phyloP scores from a whole-genome alignment of 1,140 invertebrate species.

The Pentalonia nigronervosa region DNA sequence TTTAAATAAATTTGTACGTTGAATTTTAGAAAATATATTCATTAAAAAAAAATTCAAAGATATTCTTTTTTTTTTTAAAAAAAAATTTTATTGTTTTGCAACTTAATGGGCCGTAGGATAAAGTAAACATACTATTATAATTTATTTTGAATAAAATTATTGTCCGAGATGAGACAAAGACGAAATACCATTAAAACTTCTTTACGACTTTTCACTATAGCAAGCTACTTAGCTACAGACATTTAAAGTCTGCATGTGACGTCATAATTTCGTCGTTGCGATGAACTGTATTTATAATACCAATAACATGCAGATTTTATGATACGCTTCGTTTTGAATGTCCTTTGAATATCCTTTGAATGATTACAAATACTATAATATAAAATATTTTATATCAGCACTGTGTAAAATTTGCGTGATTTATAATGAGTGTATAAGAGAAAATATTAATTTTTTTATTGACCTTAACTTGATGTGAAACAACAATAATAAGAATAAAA shows the following conservation, averaged over 20 bases:
- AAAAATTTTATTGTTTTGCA: not conserved
- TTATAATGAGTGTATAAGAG: not conserved
- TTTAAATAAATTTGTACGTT: not conserved
- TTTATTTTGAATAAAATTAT: not conserved
- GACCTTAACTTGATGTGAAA: not conserved
- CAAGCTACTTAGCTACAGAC: not conserved
- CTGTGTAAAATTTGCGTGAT: not conserved
- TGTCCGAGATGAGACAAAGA: not conserved
- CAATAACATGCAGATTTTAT: not conserved
- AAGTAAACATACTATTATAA: not conserved
- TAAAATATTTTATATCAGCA: not conserved
- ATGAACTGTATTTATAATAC: not conserved
- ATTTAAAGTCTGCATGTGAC: not conserved
- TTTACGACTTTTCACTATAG: not conserved
- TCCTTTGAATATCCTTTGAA: not conserved
- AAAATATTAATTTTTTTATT: not conserved
- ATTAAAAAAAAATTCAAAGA: no score
- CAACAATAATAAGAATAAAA: not conserved
- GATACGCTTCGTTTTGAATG: not conserved
- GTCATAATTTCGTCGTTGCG: not conserved
- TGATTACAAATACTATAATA: not conserved
- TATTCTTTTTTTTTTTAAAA: no score
- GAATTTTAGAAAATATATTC: not conserved
- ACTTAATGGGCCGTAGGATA: not conserved
- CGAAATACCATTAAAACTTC: not conserved